Evolutionary conservation across 2,113 vertebrate species (phyloP).

Genomic region (Nesoenas mayeri): DNA sequence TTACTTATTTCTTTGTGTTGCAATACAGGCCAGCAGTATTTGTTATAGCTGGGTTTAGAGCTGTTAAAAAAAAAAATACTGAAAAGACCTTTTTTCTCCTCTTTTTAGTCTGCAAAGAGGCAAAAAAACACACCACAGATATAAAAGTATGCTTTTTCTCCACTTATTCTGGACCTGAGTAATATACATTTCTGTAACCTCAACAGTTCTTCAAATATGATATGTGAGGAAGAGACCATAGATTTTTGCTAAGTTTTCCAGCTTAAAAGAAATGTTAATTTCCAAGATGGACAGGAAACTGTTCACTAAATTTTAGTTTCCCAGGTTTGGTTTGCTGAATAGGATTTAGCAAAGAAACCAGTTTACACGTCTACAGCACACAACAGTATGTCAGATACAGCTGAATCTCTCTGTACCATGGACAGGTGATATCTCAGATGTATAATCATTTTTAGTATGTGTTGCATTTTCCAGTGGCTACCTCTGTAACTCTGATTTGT

Average conservation of each 20-base stretch:
- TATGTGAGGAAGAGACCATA: accelerated
- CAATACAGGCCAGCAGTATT: not conserved
- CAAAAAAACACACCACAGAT: not conserved
- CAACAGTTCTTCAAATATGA: not conserved
- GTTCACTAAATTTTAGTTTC: not conserved
- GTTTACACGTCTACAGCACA: not conserved
- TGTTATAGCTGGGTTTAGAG: not conserved
- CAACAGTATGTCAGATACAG: not conserved
- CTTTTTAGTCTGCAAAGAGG: not conserved
- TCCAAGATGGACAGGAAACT: not conserved
- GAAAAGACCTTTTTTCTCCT: not conserved
- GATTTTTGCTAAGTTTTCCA: not conserved
- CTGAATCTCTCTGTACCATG: not conserved
- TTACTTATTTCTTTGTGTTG: not conserved
- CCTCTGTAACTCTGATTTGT: not conserved
- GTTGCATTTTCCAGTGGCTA: not conserved
- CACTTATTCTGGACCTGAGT: not conserved
- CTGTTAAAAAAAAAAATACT: not conserved
- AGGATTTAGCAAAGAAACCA: not conserved
- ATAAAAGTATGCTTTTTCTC: not conserved
- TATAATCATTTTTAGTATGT: not conserved
- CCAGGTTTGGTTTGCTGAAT: not conserved
- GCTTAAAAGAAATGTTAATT: not conserved
- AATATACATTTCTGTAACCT: not conserved
- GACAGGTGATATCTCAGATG: not conserved